Evolutionary conservation across 2,888 invertebrate genomes (phyloP).

Genomic region (Drosophila atripex): DNA sequence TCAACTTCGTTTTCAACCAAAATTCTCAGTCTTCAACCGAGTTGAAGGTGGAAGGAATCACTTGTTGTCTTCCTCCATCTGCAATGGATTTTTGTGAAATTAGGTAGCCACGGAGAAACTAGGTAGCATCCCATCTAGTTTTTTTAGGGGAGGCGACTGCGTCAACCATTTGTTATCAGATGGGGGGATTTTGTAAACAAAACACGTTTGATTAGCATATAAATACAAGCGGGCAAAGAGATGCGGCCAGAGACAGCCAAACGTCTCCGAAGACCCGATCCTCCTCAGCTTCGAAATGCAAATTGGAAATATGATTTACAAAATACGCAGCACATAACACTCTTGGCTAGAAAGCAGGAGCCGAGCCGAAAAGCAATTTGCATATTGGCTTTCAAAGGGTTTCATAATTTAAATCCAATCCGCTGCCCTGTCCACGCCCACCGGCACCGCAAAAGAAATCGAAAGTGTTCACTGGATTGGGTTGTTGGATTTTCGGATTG

Average conservation of each 20-base stretch:
- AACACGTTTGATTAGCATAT: constrained; percentile 65
- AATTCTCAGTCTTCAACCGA: constrained; percentile 7
- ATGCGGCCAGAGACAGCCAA: constrained; percentile 15
- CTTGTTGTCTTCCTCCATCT: not conserved
- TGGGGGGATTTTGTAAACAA: constrained; percentile 48
- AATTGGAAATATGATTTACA: constrained; percentile 62
- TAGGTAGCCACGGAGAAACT: not conserved
- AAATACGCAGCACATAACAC: constrained; percentile 47
- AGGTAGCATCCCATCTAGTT: not conserved
- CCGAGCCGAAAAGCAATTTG: constrained; percentile 47
- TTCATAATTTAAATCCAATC: constrained; percentile 32
- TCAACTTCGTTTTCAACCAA: constrained; percentile 10
- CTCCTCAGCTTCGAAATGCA: constrained; percentile 40
- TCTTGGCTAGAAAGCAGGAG: constrained; percentile 60
- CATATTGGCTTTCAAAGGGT: constrained; percentile 51
- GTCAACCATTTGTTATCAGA: constrained; percentile 34
- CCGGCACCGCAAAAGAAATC: constrained; percentile 45
- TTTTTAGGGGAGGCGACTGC: constrained; percentile 13
- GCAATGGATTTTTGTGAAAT: constrained; percentile 3
- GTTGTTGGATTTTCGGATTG: not conserved
- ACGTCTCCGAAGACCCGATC: constrained; percentile 25
- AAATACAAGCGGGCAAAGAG: constrained; percentile 25
- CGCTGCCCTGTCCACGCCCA: constrained; percentile 7
- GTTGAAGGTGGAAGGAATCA: not conserved
- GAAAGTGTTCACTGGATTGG: constrained; percentile 49